phyloP scores from a whole-genome alignment of 2,888 invertebrate species.

The Lepidocyrtinus sp. region DNA sequence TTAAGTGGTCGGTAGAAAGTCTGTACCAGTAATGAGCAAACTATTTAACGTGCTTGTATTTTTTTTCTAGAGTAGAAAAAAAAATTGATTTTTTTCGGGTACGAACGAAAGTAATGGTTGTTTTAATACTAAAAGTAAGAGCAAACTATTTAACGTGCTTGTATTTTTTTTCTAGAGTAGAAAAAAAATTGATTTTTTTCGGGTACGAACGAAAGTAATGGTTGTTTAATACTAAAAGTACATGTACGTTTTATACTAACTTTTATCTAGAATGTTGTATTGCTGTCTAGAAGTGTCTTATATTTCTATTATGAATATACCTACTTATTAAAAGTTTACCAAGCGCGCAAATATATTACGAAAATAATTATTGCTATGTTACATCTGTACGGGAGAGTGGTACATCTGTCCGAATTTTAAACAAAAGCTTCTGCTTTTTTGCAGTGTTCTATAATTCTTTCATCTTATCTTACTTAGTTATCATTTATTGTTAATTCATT shows the following conservation, averaged over 20 bases:
- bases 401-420: constrained; percentile 31
- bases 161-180: background rate
- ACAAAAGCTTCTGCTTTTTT: constrained; percentile 25
- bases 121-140: background rate
- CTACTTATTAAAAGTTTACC: background rate
- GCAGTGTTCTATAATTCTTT: background rate
- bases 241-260: background rate
- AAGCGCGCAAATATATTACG: background rate
- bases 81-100: background rate
- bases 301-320: background rate
- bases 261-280: background rate
- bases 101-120: background rate
- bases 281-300: too few relatives aligned
- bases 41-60: constrained; percentile 21
- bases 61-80: background rate
- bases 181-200: background rate
- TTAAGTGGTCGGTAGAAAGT: constrained; percentile 31
- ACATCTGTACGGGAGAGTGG: constrained; percentile 13
- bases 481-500: constrained; percentile 18
- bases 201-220: background rate
- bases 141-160: constrained; percentile 27
- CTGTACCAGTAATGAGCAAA: constrained; percentile 28
- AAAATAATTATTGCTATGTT: constrained; percentile 30
- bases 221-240: background rate
- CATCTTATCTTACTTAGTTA: constrained; percentile 21